These are phyloP conservation scores for Picathartes gymnocephalus DNA, from an alignment of 2,113 vertebrate species.

Conservation along the genomic window DNA sequence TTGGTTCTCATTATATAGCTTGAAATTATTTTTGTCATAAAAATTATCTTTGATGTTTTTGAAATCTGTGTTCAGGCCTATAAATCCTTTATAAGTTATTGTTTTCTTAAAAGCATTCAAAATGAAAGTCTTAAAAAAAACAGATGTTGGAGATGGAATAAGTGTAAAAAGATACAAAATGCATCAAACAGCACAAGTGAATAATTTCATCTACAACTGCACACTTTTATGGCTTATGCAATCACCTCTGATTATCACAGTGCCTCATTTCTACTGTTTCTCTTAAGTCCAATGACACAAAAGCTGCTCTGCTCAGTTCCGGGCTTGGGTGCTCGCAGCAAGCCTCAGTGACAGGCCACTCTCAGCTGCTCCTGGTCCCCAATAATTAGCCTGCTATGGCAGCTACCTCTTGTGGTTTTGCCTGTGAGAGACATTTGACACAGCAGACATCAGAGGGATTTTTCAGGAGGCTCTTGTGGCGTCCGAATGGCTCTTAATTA, in stretches of 20 bases:
- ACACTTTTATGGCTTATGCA: neutral
- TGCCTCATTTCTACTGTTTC: neutral
- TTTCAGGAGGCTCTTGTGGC: constrained; percentile 95
- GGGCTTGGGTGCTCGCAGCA: constrained; percentile 73
- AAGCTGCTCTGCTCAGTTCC: constrained; percentile 67
- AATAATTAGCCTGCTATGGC: constrained; percentile 93
- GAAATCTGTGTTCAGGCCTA: neutral
- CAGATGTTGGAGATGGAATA: neutral
- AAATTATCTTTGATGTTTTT: neutral
- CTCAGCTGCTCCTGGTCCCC: constrained; percentile 89
- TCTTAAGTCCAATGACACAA: constrained; percentile 57
- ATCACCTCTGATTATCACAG: neutral
- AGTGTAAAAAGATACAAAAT: neutral
- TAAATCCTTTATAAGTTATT: neutral
- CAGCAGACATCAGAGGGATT: constrained; percentile 98
- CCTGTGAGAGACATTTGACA: constrained; percentile 99
- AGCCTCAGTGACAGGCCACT: constrained; percentile 71
- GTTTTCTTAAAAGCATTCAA: neutral
- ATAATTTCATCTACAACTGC: neutral
- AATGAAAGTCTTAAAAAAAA: neutral
- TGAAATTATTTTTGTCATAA: neutral
- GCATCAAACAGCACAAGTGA: neutral
- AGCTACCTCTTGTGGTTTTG: constrained; percentile 92
- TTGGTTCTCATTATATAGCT: neutral
- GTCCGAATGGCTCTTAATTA: constrained; percentile 99